A percentile compares a stretch with the other conserved stretches of the same genome.
Conservation (phyloP, 2,797 vertebrate species). For the Simalia tracyae region DNA sequence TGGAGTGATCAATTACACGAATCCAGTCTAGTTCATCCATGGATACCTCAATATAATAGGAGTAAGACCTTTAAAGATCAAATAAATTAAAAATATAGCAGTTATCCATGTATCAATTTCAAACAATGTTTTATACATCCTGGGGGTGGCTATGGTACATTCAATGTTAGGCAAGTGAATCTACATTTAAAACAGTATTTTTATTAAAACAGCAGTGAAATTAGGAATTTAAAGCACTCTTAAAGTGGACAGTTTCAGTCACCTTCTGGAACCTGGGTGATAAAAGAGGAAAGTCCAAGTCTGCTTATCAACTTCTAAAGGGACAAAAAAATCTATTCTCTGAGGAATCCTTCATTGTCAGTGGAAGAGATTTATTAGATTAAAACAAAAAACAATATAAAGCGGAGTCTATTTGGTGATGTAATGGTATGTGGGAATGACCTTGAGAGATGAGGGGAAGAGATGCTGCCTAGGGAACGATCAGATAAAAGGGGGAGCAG, state of each 20-base stretch:
- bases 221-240: background rate
- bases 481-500: too few species aligned
- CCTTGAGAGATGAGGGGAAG: too few species aligned
- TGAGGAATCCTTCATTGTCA: background rate
- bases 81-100: constrained; percentile 36
- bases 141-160: background rate
- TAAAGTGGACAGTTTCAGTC: background rate
- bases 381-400: too few species aligned
- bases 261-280: background rate
- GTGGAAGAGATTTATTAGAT: background rate
- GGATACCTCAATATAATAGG: constrained; percentile 97
- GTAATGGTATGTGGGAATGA: too few species aligned
- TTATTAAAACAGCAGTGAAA: background rate
- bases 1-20: constrained; percentile 92
- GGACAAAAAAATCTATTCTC: background rate
- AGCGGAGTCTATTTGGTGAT: too few species aligned
- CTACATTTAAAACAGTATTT: background rate
- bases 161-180: background rate
- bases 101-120: background rate
- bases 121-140: background rate
- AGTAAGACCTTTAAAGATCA: constrained; percentile 85
- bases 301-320: background rate
- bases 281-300: background rate
- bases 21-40: constrained; percentile 99
- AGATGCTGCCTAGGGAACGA: too few species aligned